Conservation (phyloP, 2,888 invertebrate genomes). For the Pseudanteris insignis region DNA sequence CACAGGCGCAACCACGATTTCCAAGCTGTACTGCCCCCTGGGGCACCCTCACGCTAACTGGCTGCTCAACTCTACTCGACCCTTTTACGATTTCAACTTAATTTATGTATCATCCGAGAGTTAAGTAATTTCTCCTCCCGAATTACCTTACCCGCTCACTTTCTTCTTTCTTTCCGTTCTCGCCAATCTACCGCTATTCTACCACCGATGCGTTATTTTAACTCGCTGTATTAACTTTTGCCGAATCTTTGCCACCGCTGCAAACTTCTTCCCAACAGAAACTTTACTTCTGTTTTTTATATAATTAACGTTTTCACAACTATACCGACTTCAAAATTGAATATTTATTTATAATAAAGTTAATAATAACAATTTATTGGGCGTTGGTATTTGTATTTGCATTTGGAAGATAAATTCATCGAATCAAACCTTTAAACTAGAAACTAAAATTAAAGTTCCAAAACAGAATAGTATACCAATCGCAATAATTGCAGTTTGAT, state of each 20-base stretch:
- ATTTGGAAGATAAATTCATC: too few species aligned
- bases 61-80: conserved; percentile 62
- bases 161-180: conserved; percentile 48
- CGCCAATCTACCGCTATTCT: conserved; percentile 26
- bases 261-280: conserved; percentile 26
- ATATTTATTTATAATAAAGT: too few species aligned
- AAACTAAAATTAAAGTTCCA: too few species aligned
- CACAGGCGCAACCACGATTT: conserved; percentile 49
- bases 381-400: too few species aligned
- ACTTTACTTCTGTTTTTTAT: too few species aligned
- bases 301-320: too few species aligned
- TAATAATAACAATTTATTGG: too few species aligned
- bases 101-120: conserved; percentile 68
- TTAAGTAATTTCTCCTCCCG: conserved; percentile 66
- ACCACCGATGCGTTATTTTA: conserved; percentile 31
- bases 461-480: too few species aligned
- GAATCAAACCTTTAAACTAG: too few species aligned
- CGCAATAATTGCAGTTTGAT: too few species aligned
- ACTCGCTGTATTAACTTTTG: conserved; percentile 26
- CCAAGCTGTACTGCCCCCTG: conserved; percentile 63
- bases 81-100: conserved; percentile 66
- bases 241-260: conserved; percentile 22
- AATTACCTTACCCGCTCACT: conserved; percentile 57
- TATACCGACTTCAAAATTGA: too few species aligned
- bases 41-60: conserved; percentile 67